These are phyloP conservation scores for Leptodactylus fuscus DNA, from an alignment of 2,113 vertebrate genomes.

Conservation along the genomic window DNA sequence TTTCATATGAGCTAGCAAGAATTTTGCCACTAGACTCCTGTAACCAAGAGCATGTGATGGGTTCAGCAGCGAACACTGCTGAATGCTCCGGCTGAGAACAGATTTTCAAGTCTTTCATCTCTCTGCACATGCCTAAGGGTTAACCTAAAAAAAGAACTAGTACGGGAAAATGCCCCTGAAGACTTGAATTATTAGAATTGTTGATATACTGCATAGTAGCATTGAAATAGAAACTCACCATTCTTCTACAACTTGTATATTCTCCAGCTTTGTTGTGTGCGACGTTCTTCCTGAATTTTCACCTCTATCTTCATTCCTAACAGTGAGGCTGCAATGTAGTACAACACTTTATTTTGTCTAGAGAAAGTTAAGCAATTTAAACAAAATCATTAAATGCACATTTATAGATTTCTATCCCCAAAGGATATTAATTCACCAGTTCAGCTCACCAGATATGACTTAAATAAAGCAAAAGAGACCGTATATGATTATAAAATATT, in stretches of 20 bases:
- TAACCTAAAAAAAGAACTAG: slow-evolving; percentile 14
- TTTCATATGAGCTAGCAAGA: background rate
- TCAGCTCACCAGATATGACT: background rate
- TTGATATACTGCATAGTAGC: background rate
- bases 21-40: slow-evolving; percentile 1
- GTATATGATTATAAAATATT: background rate
- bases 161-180: background rate
- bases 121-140: background rate
- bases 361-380: slow-evolving; percentile 66
- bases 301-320: slow-evolving; percentile 84
- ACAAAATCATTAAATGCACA: slow-evolving; percentile 28
- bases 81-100: background rate
- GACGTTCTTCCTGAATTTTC: slow-evolving; percentile 73
- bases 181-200: background rate
- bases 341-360: slow-evolving; percentile 79
- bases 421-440: background rate
- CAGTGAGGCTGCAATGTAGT: slow-evolving; percentile 83
- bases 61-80: background rate
- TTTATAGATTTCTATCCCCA: background rate
- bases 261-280: slow-evolving; percentile 80
- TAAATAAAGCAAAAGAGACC: background rate
- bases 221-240: slow-evolving; percentile 70
- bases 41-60: background rate
- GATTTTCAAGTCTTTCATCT: background rate
- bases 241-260: slow-evolving; percentile 79